These are phyloP conservation scores for Hymenochirus boettgeri DNA, from an alignment of 2,113 vertebrate genomes.

Conservation along the genomic window DNA sequence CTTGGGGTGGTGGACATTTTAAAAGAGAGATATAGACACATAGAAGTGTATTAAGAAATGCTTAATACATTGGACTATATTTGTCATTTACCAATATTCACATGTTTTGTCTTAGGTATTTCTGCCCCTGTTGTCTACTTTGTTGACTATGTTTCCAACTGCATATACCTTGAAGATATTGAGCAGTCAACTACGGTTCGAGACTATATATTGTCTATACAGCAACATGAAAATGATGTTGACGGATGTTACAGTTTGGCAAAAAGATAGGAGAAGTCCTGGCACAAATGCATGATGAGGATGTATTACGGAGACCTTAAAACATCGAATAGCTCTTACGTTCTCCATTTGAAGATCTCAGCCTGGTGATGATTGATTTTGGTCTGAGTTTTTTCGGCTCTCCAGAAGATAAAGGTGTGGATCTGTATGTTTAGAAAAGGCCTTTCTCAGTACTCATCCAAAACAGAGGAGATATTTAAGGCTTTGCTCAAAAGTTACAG, in stretches of 20 bases:
- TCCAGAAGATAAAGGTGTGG: conserved; percentile 91
- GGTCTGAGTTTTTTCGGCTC: conserved; percentile 86
- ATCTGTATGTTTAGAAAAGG: conserved; percentile 94
- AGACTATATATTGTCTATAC: conserved; percentile 70
- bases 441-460: conserved; percentile 92
- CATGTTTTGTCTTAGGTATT: conserved; percentile 70
- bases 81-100: too few species aligned
- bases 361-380: conserved; percentile 88
- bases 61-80: too few species aligned
- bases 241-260: conserved; percentile 62
- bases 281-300: conserved; percentile 87
- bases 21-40: too few species aligned
- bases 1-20: too few species aligned
- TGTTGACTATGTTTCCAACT: conserved; percentile 81
- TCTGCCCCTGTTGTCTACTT: conserved; percentile 82
- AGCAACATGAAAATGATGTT: conserved; percentile 41
- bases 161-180: conserved; percentile 89
- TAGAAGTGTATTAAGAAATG: too few species aligned
- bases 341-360: conserved; percentile 43
- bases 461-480: conserved; percentile 77
- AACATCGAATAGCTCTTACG: conserved; percentile 86
- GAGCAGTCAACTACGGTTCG: conserved; percentile 68
- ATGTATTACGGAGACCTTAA: conserved; percentile 93
- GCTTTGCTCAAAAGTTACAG: conserved; percentile 75
- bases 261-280: conserved; percentile 70